These are phyloP conservation scores for Pseudomyrmex concolor DNA, from an alignment of 1,140 invertebrate genomes.

Conservation along the genomic window DNA sequence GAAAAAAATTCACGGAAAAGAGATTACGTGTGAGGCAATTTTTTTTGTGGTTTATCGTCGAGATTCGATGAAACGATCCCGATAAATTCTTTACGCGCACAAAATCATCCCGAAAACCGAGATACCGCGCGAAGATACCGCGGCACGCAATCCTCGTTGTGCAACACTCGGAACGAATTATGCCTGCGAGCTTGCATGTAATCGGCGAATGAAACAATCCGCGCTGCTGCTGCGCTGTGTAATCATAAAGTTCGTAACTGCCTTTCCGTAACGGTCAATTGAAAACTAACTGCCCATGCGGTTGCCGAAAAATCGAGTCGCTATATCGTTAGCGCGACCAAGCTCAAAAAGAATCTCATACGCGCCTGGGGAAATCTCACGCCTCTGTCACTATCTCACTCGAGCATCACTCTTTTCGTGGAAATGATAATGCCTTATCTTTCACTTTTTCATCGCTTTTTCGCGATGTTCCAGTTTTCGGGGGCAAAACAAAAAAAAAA, in stretches of 20 bases:
- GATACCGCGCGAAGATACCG: conserved; percentile 25
- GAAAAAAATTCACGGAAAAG: too few species aligned
- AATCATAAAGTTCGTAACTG: conserved; percentile 61
- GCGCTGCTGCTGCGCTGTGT: conserved; percentile 31
- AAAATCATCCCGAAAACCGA: conserved; percentile 9
- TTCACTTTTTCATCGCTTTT: neutral
- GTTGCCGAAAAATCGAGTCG: conserved; percentile 52
- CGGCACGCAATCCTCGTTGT: conserved; percentile 35
- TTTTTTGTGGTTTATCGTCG: neutral
- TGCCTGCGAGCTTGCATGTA: conserved; percentile 50
- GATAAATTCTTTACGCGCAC: conserved; percentile 12
- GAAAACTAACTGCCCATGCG: conserved; percentile 31
- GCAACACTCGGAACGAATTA: conserved; percentile 42
- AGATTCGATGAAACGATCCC: neutral
- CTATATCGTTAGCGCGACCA: conserved; percentile 31
- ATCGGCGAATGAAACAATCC: conserved; percentile 55
- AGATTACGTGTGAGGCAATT: too few species aligned
- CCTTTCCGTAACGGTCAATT: conserved; percentile 58
- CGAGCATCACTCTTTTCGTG: conserved; percentile 13
- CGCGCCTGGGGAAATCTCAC: conserved; percentile 15
- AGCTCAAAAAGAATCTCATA: conserved; percentile 34
- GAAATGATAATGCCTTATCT: neutral
- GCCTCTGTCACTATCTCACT: neutral
- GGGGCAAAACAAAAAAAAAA: neutral
- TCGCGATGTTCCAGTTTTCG: neutral